phyloP scores from a whole-genome alignment of 2,797 vertebrate genomes.

The Cottoperca gobio region DNA sequence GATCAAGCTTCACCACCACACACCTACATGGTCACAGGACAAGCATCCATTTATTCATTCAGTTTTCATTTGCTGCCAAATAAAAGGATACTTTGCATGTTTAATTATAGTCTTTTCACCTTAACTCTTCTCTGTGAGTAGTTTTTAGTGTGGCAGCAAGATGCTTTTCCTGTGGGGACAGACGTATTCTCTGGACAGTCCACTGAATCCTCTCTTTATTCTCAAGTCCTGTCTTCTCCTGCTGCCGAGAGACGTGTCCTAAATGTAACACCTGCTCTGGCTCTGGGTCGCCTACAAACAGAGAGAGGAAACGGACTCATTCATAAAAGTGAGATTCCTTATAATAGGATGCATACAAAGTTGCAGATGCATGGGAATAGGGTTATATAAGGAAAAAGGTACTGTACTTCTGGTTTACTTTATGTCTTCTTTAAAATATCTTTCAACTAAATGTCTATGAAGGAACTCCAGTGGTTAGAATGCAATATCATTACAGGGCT shows the following conservation, averaged over 20 bases:
- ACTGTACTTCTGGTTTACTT: background rate
- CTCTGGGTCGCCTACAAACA: conserved; percentile 75
- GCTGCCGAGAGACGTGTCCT: conserved; percentile 29
- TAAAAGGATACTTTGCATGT: background rate
- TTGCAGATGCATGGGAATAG: background rate
- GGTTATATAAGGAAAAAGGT: background rate
- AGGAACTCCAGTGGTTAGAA: background rate
- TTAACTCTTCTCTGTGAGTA: conserved; percentile 82
- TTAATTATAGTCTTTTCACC: conserved; percentile 35
- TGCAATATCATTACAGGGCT: background rate
- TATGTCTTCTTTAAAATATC: background rate
- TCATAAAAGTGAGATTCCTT: conserved; percentile 9
- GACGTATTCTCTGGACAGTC: conserved; percentile 89
- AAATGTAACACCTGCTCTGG: conserved; percentile 86
- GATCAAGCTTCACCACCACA: conserved; percentile 85
- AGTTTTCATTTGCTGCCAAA: background rate
- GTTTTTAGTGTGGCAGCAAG: conserved; percentile 88
- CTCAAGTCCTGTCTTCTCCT: conserved; percentile 27
- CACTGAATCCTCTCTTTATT: conserved; percentile 68
- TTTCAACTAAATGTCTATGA: background rate
- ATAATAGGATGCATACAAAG: background rate
- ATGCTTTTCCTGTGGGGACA: conserved; percentile 89
- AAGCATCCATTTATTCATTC: background rate
- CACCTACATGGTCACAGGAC: conserved; percentile 75
- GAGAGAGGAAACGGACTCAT: conserved; percentile 15